Evolutionary conservation across 2,888 invertebrate species (phyloP), one percentile per base, ranked within the genome.

Genomic region (Netelia virgata): DNA sequence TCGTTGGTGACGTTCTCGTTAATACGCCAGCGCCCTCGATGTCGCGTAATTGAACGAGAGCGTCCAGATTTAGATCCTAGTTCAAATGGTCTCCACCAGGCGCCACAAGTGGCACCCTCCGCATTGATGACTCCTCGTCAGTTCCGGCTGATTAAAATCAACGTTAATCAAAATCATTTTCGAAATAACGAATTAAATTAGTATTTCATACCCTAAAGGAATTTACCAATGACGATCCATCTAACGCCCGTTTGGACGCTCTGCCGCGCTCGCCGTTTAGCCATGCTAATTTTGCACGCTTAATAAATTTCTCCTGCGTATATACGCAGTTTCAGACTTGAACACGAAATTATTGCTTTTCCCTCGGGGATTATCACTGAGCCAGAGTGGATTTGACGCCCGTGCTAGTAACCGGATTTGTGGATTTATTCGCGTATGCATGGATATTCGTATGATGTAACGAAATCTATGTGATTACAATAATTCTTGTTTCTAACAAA

Each of bases 161-260:
- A 78, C 82, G 86, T 87, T 90, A 89, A 90, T 90, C 89, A 88
- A 89, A 90, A 88, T 87, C 85, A 87, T 89, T 70, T 78, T 69
- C 76, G 74, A 72, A 85, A 85, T 89, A 85, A 85, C 77, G 83
- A 87, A 80, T 78, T 78, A 82, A 82, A 84, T 79, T 55, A 20
- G 28, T 36, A 69, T 63, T 77, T 69, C 47, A 61, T 53, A 50
- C 9, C 47, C 61, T 18, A 20, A 53, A 50, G 28, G 36, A 36
- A 36, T 70, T 10, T 28, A 41, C 36, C 43, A 1, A 61, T 20
- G 9, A 57, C 10, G 18, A 77, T 77, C 53, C 18, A 53, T 70
- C 69, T 50, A 50, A 50, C 50, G 18, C 28, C 53, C 50, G 53
- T 77, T 69, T 53, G 53, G 41, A 36, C 36, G 53, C 41, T 63